Evolutionary conservation across 1,140 invertebrate species (phyloP).

Genomic region (Spodoptera litura): DNA sequence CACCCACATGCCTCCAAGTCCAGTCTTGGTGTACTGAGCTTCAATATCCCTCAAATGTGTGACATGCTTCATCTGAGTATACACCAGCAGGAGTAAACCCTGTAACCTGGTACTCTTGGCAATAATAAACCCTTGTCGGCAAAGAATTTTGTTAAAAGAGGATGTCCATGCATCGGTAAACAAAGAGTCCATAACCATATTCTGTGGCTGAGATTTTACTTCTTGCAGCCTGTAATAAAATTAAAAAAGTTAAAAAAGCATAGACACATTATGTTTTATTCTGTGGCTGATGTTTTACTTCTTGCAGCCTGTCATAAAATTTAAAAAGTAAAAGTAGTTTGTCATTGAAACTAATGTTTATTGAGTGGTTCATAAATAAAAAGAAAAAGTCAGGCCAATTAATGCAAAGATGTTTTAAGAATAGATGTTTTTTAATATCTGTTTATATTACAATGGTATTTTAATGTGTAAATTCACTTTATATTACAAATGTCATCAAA

Average conservation of each 20-base stretch:
- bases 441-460: no score
- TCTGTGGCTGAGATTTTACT: slow-evolving; percentile 95
- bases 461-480: no score
- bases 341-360: no score
- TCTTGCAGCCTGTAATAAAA: slow-evolving; percentile 91
- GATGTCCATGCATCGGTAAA: slow-evolving; percentile 95
- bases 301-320: slow-evolving; percentile 90
- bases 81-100: slow-evolving; percentile 92
- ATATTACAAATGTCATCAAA: no score
- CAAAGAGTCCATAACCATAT: slow-evolving; percentile 92
- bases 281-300: slow-evolving; percentile 95
- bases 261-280: slow-evolving; percentile 82
- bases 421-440: no score
- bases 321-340: no score
- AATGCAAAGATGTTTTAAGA: no score
- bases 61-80: slow-evolving; percentile 92
- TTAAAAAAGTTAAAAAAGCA: background rate
- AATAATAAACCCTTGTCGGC: slow-evolving; percentile 91
- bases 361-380: no score
- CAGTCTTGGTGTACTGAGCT: slow-evolving; percentile 94
- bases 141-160: slow-evolving; percentile 90
- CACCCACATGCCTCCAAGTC: slow-evolving; percentile 95
- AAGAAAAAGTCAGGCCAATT: no score
- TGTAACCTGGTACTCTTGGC: slow-evolving; percentile 92
- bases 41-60: slow-evolving; percentile 93